Evolutionary conservation across 1,140 invertebrate genomes (phyloP), one percentile per base, ranked within the genome.

Genomic region (Dendrolimus punctatus): DNA sequence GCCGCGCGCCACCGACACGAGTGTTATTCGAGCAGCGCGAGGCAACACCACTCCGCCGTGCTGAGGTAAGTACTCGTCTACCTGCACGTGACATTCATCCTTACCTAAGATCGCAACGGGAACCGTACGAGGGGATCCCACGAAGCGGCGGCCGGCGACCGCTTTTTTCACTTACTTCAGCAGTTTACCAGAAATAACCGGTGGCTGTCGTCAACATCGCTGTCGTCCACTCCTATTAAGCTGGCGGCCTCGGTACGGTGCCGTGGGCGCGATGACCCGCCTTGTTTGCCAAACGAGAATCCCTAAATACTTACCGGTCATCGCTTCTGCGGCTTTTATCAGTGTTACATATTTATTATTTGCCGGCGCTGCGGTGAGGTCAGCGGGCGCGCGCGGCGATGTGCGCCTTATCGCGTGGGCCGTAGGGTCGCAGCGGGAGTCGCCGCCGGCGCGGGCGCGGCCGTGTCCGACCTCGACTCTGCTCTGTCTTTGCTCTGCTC

Each of bases 281-380:
- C 60, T 54, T 65, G 70, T 74, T 73, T 69, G 75, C 68, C 67
- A 73, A 76, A 76, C 62, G 65, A 71, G 69, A 73, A 72, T 76
- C 75, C 73, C 76, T 80, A 73, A 76, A 74, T 80, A 80, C 69
- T 77, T 73, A 68, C 74, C 80, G 82, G 79, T 83, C 82, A 82
- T 76, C 76, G 78, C 69, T 80, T 81, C 80, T 80, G 73, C 73
- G 76, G 72, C 68, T 79, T 62, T 82, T 84, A 84, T 84, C 82
- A 83, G 72, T 81, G 80, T 84, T 85, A 85, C 82, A 85, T 86
- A 86, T 86, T 85, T 85, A 85, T 85, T 83, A 83, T 82, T 83
- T 82, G 82, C 76, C 76, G 79, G 71, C 67, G 74, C 60, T 71
- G 73, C 71, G 80, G 73, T 83, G 73, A 83, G 82, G 79, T 82